Base-by-base conservation (phyloP, 2,113 vertebrate genomes). In the Thermophis baileyi region DNA sequence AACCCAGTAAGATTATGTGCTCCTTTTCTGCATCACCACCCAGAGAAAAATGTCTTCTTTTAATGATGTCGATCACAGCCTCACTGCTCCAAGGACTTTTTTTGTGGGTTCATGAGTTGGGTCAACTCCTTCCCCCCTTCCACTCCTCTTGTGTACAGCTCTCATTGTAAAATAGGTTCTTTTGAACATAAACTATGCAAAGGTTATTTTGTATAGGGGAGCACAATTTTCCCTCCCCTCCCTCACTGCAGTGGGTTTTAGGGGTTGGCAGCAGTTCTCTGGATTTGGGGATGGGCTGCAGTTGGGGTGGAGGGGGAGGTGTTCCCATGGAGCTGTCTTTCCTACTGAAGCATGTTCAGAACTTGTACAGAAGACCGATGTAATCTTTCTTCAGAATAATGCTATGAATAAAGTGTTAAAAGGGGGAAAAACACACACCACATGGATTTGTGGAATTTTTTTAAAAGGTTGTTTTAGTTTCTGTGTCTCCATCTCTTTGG, bases 111-210 rank as follows among this genome's bases (percentile, higher is more conserved):
- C 30, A 55, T 54, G n/a, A 35, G 74, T 94, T 86, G 88, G 92
- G 87, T 94, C 87, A 74, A 51, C 47, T 69, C 44, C 51, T 46
- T 14, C 85, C 54, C 60, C 91, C 30, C 25, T 30, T 60, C 49
- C 88, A 24, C 22, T 55, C 11, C 63, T 18, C 35, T 63, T 46
- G 85, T 92, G 93, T 94, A 93, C 92, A 93, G 94, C 92, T 90
- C 92, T 93, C 44, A 35, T 50, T 94, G 94, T 95, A 95, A 92
- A 93, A 95, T 95, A 95, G 91, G 87, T 94, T 94, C 93, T 94
- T 95, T 94, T 95, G 93, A 95, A 95, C 93, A 94, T 92, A 94
- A 94, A 93, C 94, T 95, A 95, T 95, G 94, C 94, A 95, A 95
- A 95, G 91, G 90, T 90, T 95, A 94, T 95, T 95, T 95, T 95